These are phyloP conservation scores for Dermatophagoides farinae DNA, from an alignment of 1,140 invertebrate species.

Conservation along the genomic window DNA sequence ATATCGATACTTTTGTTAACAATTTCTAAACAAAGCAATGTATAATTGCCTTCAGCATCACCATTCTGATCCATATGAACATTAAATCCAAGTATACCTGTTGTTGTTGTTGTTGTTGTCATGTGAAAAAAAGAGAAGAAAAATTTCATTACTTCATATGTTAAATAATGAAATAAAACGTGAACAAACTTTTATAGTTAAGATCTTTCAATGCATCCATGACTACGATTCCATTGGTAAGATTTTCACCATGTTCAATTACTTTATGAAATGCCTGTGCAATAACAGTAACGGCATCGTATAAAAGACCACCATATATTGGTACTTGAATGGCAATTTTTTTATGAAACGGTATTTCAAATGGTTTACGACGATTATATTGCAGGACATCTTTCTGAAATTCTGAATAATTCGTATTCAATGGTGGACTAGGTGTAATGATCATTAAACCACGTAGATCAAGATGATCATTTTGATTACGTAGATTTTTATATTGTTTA, in stretches of 20 bases:
- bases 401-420: conserved; percentile 15
- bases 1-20: conserved; percentile 31
- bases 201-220: conserved; percentile 44
- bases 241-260: conserved; percentile 39
- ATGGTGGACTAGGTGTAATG: conserved; percentile 29
- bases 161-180: background rate
- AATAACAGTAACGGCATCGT: conserved; percentile 68
- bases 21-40: conserved; percentile 39
- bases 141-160: background rate
- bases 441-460: conserved; percentile 44
- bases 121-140: too few species aligned
- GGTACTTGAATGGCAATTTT: conserved; percentile 43
- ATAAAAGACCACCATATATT: conserved; percentile 61
- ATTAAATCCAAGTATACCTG: conserved; percentile 37
- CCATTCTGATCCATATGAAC: conserved; percentile 60
- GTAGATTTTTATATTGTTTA: conserved; percentile 5
- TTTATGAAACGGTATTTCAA: conserved; percentile 48
- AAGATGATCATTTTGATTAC: background rate
- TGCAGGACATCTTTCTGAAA: conserved; percentile 23
- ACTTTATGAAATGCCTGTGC: conserved; percentile 51
- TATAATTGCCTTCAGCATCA: conserved; percentile 75
- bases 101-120: too few species aligned
- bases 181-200: conserved; percentile 38
- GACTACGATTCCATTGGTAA: conserved; percentile 46
- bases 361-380: conserved; percentile 41